A percentile compares a stretch with the other conserved stretches of the same genome.
Conservation (phyloP, 1,140 invertebrate genomes). For the Trichoplusia ni region DNA sequence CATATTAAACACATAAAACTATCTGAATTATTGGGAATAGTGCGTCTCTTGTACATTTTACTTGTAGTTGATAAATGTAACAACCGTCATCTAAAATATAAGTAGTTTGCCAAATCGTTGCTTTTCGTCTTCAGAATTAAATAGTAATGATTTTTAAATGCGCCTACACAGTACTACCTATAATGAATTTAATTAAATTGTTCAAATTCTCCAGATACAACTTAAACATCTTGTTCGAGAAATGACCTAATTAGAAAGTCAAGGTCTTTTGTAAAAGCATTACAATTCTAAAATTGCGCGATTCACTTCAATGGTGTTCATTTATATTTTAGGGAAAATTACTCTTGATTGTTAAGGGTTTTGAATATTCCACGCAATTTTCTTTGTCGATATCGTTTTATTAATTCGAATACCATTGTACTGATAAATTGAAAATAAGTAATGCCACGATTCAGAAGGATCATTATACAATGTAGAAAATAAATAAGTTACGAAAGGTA, state of each 20-base stretch:
- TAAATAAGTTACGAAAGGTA: background rate
- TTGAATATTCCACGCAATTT: background rate
- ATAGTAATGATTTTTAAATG: no score
- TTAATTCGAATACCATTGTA: background rate
- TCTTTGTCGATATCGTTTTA: conserved; percentile 13
- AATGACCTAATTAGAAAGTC: conserved; percentile 25
- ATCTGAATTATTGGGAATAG: no score
- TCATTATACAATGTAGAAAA: background rate
- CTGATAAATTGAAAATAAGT: conserved; percentile 5
- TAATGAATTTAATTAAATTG: no score
- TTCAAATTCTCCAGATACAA: no score
- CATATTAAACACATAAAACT: no score
- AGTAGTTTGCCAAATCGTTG: no score
- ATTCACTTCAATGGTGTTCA: conserved; percentile 60
- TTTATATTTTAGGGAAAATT: conserved; percentile 34
- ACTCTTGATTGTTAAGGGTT: conserved; percentile 10
- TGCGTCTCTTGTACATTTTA: no score
- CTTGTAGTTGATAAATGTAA: no score
- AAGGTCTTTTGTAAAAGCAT: conserved; percentile 60
- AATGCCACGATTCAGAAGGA: no score
- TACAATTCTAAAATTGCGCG: conserved; percentile 68
- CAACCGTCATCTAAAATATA: no score
- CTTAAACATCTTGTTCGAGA: no score
- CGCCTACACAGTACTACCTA: conserved; percentile 17
- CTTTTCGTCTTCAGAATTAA: no score